phyloP scores from a whole-genome alignment of 2,888 invertebrate genomes.

The Lamellibrachia satsuma region DNA sequence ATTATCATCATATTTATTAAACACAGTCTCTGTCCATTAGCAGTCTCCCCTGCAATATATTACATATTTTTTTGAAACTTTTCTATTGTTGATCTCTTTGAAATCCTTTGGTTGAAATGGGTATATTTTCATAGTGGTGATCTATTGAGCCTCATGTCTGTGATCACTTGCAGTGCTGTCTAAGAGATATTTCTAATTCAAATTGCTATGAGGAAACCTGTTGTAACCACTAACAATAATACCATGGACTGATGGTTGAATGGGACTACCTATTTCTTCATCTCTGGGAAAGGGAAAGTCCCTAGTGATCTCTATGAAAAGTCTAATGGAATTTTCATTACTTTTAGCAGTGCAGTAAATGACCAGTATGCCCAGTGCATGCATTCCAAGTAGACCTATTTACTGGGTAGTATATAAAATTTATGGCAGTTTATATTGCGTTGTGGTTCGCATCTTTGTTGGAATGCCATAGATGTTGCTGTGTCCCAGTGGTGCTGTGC shows the following conservation, averaged over 20 bases:
- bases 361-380: neutral
- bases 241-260: neutral
- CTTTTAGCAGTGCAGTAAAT: neutral
- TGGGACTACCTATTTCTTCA: neutral
- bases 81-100: neutral
- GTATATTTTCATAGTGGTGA: neutral
- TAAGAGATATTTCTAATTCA: neutral
- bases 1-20: too few relatives aligned
- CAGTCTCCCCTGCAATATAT: neutral
- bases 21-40: neutral
- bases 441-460: neutral
- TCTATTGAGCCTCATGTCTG: neutral
- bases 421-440: neutral
- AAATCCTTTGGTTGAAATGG: neutral
- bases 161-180: too few relatives aligned
- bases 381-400: neutral
- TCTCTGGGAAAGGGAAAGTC: neutral
- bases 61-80: neutral
- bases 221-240: neutral
- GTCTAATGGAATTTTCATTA: neutral
- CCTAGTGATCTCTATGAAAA: neutral
- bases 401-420: neutral
- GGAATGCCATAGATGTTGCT: neutral
- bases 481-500: neutral
- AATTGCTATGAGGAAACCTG: neutral